Evolutionary conservation across 2,113 vertebrate species (phyloP).

Genomic region (Python bivittatus): DNA sequence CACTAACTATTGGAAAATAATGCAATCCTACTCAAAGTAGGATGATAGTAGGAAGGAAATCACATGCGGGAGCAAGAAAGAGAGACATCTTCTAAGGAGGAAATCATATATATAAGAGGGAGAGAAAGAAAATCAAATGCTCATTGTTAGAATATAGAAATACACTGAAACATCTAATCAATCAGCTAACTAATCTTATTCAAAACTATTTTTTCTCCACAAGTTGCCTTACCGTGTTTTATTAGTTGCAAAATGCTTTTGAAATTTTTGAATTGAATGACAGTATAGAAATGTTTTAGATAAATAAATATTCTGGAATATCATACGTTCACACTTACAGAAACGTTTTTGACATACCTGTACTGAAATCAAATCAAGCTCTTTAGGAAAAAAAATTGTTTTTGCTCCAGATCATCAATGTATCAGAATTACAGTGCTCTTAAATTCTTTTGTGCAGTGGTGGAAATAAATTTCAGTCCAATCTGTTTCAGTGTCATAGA

Average conservation of each 20-base stretch:
- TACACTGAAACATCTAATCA: background rate
- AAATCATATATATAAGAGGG: background rate
- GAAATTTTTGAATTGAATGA: background rate
- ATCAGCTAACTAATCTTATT: background rate
- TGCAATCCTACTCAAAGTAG: background rate
- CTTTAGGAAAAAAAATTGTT: background rate
- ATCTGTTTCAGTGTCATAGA: too few species aligned
- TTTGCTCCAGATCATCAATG: background rate
- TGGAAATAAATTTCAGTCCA: too few species aligned
- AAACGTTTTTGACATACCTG: background rate
- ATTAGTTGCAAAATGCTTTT: background rate
- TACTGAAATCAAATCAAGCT: background rate
- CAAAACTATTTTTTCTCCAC: background rate
- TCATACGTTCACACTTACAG: background rate
- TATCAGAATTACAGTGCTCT: background rate
- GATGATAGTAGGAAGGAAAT: background rate
- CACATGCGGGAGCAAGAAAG: background rate
- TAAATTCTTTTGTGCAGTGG: too few species aligned
- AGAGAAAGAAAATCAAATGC: background rate
- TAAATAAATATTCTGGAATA: background rate
- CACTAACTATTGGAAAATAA: background rate
- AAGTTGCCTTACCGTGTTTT: background rate
- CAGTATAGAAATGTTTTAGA: background rate
- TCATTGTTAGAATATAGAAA: background rate
- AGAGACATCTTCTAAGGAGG: background rate